Percentiles rank a stretch among this genome's conserved stretches.
phyloP scores from a whole-genome alignment of 2,797 vertebrate genomes.

The Leptatherina wallacei region DNA sequence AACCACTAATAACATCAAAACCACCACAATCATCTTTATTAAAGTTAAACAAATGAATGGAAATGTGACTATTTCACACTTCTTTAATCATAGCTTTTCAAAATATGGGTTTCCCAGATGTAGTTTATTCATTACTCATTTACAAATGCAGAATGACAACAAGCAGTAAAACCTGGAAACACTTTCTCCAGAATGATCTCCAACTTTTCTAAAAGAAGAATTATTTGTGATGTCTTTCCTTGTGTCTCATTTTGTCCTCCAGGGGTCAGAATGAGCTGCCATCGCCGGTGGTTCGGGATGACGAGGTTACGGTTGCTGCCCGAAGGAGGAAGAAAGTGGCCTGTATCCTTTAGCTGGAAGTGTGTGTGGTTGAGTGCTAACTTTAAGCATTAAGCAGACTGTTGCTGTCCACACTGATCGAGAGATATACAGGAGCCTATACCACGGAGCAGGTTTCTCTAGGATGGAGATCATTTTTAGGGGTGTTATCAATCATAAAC shows the following conservation, averaged over 20 bases:
- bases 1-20: no score
- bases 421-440: no score
- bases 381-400: background rate
- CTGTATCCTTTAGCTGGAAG: conserved; percentile 87
- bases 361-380: background rate
- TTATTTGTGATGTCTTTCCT: background rate
- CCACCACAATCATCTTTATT: no score
- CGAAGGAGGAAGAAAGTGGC: conserved; percentile 88
- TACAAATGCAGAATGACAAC: background rate
- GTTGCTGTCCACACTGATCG: background rate
- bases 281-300: conserved; percentile 86
- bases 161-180: background rate
- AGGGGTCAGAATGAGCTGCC: conserved; percentile 82
- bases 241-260: conserved; percentile 11
- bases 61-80: no score
- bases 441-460: no score
- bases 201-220: background rate
- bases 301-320: conserved; percentile 84
- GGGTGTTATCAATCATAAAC: no score
- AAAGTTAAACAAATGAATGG: no score
- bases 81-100: no score
- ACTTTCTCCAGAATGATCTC: background rate
- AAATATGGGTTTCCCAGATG: no score
- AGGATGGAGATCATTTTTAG: no score
- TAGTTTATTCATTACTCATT: background rate